A percentile compares a stretch with the other conserved stretches of the same genome.
These are phyloP conservation scores for Eurystomus gularis DNA, from an alignment of 2,113 vertebrate genomes.

Conservation along the genomic window DNA sequence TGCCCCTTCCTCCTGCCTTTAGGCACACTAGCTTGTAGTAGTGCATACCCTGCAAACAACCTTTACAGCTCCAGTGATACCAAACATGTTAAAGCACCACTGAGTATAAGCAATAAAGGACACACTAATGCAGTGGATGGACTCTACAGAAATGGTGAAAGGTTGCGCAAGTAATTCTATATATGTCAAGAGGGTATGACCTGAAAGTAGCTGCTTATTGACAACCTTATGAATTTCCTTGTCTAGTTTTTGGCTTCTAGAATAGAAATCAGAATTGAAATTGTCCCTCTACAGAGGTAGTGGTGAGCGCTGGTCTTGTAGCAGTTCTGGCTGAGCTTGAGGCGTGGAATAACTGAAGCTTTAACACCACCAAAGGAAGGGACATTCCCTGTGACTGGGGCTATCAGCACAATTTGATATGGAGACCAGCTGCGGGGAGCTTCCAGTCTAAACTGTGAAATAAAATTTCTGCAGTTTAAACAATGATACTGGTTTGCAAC, in stretches of 20 bases:
- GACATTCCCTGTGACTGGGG: not conserved
- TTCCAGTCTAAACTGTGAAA: not conserved
- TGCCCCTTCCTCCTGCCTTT: not conserved
- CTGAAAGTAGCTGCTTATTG: not conserved
- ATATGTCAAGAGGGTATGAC: not conserved
- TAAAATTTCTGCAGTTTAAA: not conserved
- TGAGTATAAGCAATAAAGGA: not conserved
- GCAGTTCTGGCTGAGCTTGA: not conserved
- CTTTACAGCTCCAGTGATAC: not conserved
- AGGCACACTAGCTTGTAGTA: not conserved
- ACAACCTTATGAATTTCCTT: not conserved
- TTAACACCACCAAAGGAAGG: not conserved
- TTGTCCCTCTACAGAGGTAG: not conserved
- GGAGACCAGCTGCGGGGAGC: not conserved
- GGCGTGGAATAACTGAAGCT: not conserved
- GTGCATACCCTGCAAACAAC: not conserved
- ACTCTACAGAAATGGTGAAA: not conserved
- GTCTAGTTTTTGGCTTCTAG: not conserved
- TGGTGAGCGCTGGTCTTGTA: not conserved
- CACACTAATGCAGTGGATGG: too few species aligned
- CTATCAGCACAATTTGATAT: not conserved
- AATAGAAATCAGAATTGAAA: not conserved
- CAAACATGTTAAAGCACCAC: not conserved
- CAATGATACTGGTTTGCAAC: not conserved
- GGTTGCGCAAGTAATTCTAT: not conserved